Evolutionary conservation across 2,797 vertebrate genomes (phyloP).

Genomic region (Philypnodon macrostomus): DNA sequence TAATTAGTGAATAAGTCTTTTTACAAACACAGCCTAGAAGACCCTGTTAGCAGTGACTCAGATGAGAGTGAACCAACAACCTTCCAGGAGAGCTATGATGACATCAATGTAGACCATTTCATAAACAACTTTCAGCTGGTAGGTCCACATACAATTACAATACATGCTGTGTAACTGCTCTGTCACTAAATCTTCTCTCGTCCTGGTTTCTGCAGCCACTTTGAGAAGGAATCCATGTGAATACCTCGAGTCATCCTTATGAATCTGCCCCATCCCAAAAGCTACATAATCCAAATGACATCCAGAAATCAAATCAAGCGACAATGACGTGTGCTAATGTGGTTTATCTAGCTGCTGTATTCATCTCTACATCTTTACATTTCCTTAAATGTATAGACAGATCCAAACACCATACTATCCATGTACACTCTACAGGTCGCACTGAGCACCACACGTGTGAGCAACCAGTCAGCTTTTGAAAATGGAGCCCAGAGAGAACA

Average conservation of each 20-base stretch:
- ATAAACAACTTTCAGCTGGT: conserved; percentile 86
- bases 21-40: conserved; percentile 74
- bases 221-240: conserved; percentile 76
- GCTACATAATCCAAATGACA: conserved; percentile 73
- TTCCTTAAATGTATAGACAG: conserved; percentile 82
- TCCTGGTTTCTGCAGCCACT: conserved; percentile 79
- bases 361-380: conserved; percentile 73
- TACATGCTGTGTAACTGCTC: not conserved
- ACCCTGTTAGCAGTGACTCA: conserved; percentile 73
- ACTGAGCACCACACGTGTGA: conserved; percentile 40
- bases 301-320: conserved; percentile 66
- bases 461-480: conserved; percentile 41
- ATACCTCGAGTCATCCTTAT: conserved; percentile 73
- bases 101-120: conserved; percentile 80
- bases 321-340: conserved; percentile 73
- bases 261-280: conserved; percentile 79
- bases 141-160: conserved; percentile 68
- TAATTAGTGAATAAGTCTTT: not conserved
- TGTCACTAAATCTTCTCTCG: not conserved
- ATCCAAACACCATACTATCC: conserved; percentile 38
- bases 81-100: conserved; percentile 85
- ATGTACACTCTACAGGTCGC: conserved; percentile 41
- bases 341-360: conserved; percentile 58
- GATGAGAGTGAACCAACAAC: conserved; percentile 82
- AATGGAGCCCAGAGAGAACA: conserved; percentile 6